Conservation (phyloP, 2,113 vertebrate species). For the Sylvicapra grimmia region DNA sequence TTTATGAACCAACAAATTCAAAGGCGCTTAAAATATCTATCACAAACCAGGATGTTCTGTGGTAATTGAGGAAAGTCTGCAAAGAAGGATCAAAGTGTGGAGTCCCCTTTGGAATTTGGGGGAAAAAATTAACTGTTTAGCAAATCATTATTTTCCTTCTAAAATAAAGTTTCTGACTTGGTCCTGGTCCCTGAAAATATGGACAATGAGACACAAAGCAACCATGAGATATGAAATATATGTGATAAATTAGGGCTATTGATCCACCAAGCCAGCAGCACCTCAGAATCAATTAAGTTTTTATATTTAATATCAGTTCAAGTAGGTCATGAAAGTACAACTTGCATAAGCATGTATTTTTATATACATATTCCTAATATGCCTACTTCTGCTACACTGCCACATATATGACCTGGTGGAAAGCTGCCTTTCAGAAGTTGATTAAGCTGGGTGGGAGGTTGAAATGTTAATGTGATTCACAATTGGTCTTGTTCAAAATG, state of each 20-base stretch:
- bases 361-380: background rate
- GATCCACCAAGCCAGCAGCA: background rate
- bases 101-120: background rate
- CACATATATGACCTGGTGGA: background rate
- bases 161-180: background rate
- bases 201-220: background rate
- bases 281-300: background rate
- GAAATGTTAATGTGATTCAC: background rate
- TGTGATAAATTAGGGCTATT: background rate
- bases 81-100: background rate
- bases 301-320: background rate
- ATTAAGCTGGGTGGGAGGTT: background rate
- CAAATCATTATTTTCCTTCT: background rate
- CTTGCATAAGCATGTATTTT: background rate
- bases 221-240: background rate
- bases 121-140: background rate
- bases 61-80: background rate
- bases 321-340: background rate
- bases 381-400: background rate
- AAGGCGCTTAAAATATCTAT: background rate
- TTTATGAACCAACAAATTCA: background rate
- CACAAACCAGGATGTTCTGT: background rate
- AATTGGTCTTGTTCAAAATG: background rate
- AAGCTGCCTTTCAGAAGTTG: background rate
- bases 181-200: background rate